Evolutionary conservation across 2,113 vertebrate species (phyloP), one percentile per base, ranked within the genome.

Genomic region (Ammodytes marinus): DNA sequence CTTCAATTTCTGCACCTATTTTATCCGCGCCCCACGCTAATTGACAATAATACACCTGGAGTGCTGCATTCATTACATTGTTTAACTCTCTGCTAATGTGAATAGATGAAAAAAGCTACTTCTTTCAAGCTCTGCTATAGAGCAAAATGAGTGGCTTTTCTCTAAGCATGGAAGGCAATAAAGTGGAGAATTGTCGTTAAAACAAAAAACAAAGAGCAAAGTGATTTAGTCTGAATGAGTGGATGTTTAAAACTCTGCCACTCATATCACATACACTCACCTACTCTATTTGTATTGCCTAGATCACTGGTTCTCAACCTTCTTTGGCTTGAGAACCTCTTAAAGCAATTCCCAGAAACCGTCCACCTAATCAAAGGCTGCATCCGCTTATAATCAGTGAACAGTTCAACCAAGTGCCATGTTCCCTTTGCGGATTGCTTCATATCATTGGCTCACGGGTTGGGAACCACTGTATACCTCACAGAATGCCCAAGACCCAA

Each of bases 51-150:
- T 5, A 63, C 39, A 74, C 35, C 35, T 64, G 47, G 40, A 69
- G 12, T 9, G 7, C 6, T 52, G 35, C 5, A 10, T 45, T 74
- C 8, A 60, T 50, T 52, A 49, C 4, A 49, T 6, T 35, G 54
- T 80, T 69, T 8, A 53, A 66, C 35, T 55, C 45, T 75, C 13
- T 12, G 3, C 45, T 72, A 42, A 46, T 71, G 55, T 61, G 45
- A 58, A 49, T 42, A 8, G 3, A 37, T 12, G 45, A 46, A 52
- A 52, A 61, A 72, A 27, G 4, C 6, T 9, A 37, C 42, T 17
- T 15, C 27, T 50, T 69, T 65, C 19, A 55, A 67, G 52, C 60
- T 17, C 35, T 53, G 58, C 43, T 45, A 13, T 17, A 7, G 43
- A 68, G 10, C 6, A 19, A 54, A 15, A 4, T 17, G 35, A 68